Percentiles rank a stretch among this genome's conserved stretches.
Conservation (phyloP, 2,113 vertebrate species). For the Nematolebias whitei region DNA sequence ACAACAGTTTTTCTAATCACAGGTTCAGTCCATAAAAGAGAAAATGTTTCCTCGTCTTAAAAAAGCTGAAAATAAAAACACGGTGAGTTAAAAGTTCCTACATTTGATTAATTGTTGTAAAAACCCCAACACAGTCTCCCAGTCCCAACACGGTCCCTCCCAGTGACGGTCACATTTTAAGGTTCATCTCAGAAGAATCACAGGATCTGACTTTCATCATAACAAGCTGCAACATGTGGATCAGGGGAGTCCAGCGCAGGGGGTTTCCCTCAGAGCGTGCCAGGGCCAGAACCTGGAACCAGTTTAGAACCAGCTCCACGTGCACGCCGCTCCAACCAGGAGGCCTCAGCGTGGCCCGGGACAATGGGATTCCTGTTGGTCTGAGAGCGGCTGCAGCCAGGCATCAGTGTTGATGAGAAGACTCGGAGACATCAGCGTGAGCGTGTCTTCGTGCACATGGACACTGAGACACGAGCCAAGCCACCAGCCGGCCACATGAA, state of each 20-base stretch:
- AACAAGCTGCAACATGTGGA: constrained; percentile 5
- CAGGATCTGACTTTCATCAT: constrained; percentile 9
- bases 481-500: constrained; percentile 79
- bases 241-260: constrained; percentile 11
- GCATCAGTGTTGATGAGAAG: constrained; percentile 22
- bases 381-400: constrained; percentile 17
- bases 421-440: constrained; percentile 48
- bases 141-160: background rate
- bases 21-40: no score
- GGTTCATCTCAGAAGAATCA: background rate
- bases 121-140: background rate
- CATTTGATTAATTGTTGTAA: background rate
- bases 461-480: constrained; percentile 75
- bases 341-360: constrained; percentile 27
- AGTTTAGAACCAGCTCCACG: constrained; percentile 31
- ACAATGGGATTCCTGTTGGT: constrained; percentile 32
- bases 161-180: background rate
- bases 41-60: background rate
- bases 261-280: constrained; percentile 46
- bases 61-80: background rate
- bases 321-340: constrained; percentile 38
- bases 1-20: no score
- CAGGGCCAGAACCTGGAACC: constrained; percentile 55
- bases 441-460: constrained; percentile 69
- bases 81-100: background rate